phyloP scores from a whole-genome alignment of 2,797 vertebrate species.

The Psittacula derbiana region DNA sequence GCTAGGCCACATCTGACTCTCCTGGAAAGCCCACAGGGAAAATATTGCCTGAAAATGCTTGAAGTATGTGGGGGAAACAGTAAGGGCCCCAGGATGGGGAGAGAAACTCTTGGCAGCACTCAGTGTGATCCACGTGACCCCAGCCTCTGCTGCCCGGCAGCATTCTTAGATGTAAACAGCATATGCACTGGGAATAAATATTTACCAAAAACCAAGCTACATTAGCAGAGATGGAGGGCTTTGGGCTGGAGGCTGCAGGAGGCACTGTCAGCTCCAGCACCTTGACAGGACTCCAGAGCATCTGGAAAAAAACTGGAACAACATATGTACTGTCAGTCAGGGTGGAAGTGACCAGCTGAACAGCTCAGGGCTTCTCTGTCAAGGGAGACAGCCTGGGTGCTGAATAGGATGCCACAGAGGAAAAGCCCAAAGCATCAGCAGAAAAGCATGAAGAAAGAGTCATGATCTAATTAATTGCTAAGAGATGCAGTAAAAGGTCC shows the following conservation, averaged over 20 bases:
- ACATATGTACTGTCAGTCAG: not conserved
- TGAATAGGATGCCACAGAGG: not conserved
- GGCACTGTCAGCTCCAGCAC: not conserved
- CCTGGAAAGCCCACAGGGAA: not conserved
- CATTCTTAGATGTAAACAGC: conserved; percentile 8
- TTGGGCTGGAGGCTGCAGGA: not conserved
- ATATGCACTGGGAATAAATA: conserved; percentile 25
- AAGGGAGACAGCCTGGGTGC: not conserved
- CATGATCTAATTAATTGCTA: not conserved
- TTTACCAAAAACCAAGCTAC: not conserved
- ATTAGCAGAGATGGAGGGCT: not conserved
- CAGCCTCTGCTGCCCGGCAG: not conserved
- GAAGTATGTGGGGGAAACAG: not conserved
- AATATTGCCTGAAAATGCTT: not conserved
- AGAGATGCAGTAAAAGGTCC: not conserved
- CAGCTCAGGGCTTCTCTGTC: not conserved
- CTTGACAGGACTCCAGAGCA: not conserved
- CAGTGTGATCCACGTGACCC: not conserved
- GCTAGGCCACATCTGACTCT: not conserved
- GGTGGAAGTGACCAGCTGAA: not conserved
- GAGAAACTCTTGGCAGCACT: not conserved
- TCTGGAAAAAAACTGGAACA: not conserved
- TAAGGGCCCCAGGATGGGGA: not conserved
- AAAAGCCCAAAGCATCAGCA: not conserved
- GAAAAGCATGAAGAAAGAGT: not conserved